Percentiles rank a stretch among this genome's conserved stretches.
Conservation (phyloP, 2,797 vertebrate species). For the Cephalopachus bancanus region DNA sequence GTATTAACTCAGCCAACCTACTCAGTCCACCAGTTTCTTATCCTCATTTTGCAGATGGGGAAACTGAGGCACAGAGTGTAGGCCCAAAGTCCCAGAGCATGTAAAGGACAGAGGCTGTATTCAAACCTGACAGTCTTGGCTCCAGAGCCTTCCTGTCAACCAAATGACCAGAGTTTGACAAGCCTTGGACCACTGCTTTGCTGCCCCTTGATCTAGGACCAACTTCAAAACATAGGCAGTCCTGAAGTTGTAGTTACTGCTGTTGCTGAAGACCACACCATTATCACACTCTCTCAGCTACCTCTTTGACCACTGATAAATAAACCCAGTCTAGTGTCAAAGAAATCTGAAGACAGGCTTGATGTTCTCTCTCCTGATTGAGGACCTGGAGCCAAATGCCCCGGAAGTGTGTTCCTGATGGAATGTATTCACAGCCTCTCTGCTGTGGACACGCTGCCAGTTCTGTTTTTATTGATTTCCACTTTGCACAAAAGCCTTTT, state of each 20-base stretch:
- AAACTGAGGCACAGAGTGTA: neutral
- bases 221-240: neutral
- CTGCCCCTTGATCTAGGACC: neutral
- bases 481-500: constrained; percentile 56
- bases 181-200: neutral
- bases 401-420: neutral
- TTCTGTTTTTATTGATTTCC: constrained; percentile 56
- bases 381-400: neutral
- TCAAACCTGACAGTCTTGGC: neutral
- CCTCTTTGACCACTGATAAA: neutral
- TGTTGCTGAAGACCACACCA: neutral
- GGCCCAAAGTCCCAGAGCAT: neutral
- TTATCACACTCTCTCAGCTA: neutral
- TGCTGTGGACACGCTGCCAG: neutral
- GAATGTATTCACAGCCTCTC: neutral
- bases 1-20: neutral
- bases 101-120: neutral
- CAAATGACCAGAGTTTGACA: neutral
- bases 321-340: neutral
- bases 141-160: neutral
- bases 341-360: neutral
- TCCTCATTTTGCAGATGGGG: neutral
- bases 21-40: neutral
- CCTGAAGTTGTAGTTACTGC: neutral
- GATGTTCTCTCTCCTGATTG: neutral